These are phyloP conservation scores for Carduelis carduelis DNA, from an alignment of 2,797 vertebrate genomes.

Conservation along the genomic window DNA sequence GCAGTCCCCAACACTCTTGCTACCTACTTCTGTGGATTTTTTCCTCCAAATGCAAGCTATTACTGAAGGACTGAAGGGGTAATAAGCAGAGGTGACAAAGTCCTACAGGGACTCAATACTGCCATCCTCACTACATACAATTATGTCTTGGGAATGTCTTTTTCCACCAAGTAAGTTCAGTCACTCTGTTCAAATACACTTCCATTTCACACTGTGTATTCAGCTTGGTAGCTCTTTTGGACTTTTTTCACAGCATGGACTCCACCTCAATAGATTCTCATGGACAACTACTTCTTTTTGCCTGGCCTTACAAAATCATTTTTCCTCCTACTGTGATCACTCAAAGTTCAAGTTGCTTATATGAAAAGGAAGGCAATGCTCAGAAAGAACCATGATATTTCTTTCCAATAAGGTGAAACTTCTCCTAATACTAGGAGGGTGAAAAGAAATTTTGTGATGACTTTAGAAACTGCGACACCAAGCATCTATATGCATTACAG, in stretches of 20 bases:
- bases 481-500: neutral
- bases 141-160: neutral
- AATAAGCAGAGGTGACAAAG: neutral
- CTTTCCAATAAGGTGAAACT: neutral
- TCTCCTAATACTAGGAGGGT: neutral
- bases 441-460: neutral
- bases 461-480: neutral
- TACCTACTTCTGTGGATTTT: neutral
- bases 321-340: neutral
- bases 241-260: slow-evolving; percentile 36
- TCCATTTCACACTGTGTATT: neutral
- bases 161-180: slow-evolving; percentile 15
- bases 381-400: neutral
- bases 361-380: neutral
- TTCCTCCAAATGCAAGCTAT: neutral
- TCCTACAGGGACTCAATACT: neutral
- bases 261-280: slow-evolving; percentile 6
- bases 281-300: neutral
- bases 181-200: neutral
- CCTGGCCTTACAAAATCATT: neutral
- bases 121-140: neutral
- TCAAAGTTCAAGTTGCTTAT: neutral
- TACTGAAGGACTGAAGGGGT: neutral
- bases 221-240: neutral
- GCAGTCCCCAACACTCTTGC: neutral